Evolutionary conservation across 2,113 vertebrate species (phyloP).

Genomic region (Periophthalmus modestus): DNA sequence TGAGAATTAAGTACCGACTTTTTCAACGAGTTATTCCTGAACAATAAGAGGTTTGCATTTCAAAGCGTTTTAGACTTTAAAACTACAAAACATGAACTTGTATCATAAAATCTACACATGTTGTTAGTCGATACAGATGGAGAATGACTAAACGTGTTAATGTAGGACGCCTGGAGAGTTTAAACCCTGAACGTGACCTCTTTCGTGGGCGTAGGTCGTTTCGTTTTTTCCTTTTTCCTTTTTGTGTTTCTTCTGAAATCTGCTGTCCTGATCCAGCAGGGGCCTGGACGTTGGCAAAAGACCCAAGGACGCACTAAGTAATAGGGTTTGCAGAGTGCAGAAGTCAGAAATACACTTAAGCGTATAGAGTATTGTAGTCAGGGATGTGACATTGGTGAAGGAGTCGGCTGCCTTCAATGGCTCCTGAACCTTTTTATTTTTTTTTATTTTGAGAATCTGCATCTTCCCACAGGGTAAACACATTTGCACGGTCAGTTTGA

Average conservation of each 20-base stretch:
- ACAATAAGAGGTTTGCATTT: not conserved
- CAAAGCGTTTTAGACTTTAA: not conserved
- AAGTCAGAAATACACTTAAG: not conserved
- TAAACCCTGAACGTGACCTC: slow-evolving; percentile 3
- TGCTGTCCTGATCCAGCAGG: slow-evolving; percentile 8
- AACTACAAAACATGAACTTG: too few relatives aligned
- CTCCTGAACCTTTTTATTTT: too few relatives aligned
- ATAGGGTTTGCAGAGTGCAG: not conserved
- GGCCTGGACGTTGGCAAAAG: not conserved
- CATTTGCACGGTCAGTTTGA: too few relatives aligned
- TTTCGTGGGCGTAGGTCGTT: slow-evolving; percentile 17
- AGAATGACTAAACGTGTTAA: not conserved
- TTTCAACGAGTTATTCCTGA: not conserved
- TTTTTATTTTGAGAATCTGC: too few relatives aligned
- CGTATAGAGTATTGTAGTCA: too few relatives aligned
- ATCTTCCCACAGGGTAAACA: too few relatives aligned
- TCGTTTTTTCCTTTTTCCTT: slow-evolving; percentile 28
- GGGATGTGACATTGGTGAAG: too few relatives aligned
- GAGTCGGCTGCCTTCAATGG: too few relatives aligned
- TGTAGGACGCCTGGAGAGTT: slow-evolving; percentile 34
- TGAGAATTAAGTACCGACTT: not conserved
- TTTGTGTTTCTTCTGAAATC: slow-evolving; percentile 27
- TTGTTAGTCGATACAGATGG: not conserved
- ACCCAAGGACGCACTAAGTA: not conserved
- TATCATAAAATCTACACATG: not conserved